Conservation (phyloP, 2,888 invertebrate species). For the Xiphydria camelus region DNA sequence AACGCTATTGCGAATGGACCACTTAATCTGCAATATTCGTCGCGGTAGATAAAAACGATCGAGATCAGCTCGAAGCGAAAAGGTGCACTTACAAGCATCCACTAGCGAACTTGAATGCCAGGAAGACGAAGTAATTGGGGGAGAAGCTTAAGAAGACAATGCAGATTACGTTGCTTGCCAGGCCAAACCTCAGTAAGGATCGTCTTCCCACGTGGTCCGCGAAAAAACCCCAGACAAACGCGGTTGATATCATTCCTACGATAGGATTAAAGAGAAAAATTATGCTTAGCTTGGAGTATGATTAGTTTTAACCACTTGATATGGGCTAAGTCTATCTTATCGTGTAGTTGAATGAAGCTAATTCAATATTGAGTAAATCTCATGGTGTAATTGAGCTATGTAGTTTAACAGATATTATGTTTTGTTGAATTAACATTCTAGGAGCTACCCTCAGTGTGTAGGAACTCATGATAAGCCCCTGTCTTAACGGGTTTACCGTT, state of each 20-base stretch:
- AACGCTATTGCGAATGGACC: constrained; percentile 76
- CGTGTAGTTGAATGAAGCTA: no score
- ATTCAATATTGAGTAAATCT: no score
- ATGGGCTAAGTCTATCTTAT: no score
- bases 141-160: constrained; percentile 68
- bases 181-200: constrained; percentile 70
- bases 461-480: no score
- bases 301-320: no score
- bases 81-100: constrained; percentile 71
- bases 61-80: background rate
- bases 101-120: constrained; percentile 70
- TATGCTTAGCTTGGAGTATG: no score
- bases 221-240: constrained; percentile 76
- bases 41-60: constrained; percentile 22
- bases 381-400: no score
- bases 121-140: constrained; percentile 68
- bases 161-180: constrained; percentile 65
- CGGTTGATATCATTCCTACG: constrained; percentile 81
- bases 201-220: constrained; percentile 75
- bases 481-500: no score
- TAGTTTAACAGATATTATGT: no score
- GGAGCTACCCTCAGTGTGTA: no score
- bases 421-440: no score
- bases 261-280: no score
- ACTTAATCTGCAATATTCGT: constrained; percentile 63